Evolutionary conservation across 2,888 invertebrate genomes (phyloP), one percentile per base, ranked within the genome.

Genomic region (Mythimna ferrago): DNA sequence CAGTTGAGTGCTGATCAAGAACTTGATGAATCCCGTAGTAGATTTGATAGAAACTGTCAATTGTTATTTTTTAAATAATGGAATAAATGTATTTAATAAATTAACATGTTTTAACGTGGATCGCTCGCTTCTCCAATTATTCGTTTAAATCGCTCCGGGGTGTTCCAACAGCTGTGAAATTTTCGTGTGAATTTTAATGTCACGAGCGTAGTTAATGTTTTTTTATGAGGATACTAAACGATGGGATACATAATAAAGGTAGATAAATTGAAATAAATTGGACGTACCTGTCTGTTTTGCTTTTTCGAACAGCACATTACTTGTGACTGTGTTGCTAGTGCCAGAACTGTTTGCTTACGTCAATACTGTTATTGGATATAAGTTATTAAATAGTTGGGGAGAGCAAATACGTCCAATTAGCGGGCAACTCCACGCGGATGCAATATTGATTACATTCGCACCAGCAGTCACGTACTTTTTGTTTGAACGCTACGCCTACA

Each of bases 401-500:
- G 64, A 72, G 65, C 51, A 80, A 69, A 81, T 83, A 78, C 60
- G 70, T 81, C 66, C 81, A 81, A 83, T 84, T 83, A 84, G 69
- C n/a, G 66, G 66, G 57, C 64, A 57, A 57, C 70, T 63, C 65
- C 66, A 72, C 76, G 71, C 80, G 80, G 58, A 76, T 85, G 84
- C 84, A 84, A 84, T 84, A 86, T 85, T 84, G 82, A 86, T 86
- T 78, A 84, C 70, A 79, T 82, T 76, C 67, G 72, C 62, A 63
- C 48, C 70, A 69, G 56, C 70, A 75, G 82, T 58, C 84, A 86
- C 77, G 82, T 81, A 68, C 65, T 83, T 73, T 73, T 83, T 81
- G 81, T 81, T 74, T 81, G 73, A 71, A 48, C 62, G 64, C 61
- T 70, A 77, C 80, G 62, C 71, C 84, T 73, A 73, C 78, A 57